phyloP scores from a whole-genome alignment of 1,140 invertebrate species.

The Octopus sinensis region DNA sequence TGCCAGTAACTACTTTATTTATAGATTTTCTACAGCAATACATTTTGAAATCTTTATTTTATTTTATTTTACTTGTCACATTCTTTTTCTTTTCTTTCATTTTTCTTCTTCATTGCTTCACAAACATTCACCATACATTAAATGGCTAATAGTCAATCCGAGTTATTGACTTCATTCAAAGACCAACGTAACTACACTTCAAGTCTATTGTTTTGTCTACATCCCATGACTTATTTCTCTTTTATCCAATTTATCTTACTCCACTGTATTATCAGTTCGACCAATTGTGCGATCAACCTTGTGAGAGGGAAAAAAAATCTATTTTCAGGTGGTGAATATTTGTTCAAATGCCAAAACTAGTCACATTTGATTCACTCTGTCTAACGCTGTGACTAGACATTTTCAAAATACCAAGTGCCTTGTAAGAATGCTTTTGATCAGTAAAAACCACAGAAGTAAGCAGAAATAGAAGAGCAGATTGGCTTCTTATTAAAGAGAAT shows the following conservation, averaged over 20 bases:
- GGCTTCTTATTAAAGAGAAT: too few species aligned
- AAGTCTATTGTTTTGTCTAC: slow-evolving; percentile 1
- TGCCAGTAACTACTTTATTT: too few species aligned
- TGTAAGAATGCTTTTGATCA: not conserved
- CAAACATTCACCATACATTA: too few species aligned
- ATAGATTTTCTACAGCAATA: too few species aligned
- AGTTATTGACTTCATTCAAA: too few species aligned
- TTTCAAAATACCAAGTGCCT: not conserved
- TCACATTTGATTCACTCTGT: not conserved
- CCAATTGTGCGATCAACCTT: not conserved
- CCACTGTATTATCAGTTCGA: not conserved
- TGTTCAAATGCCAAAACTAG: slow-evolving; percentile 3
- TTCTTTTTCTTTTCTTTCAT: too few species aligned
- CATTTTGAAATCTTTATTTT: too few species aligned
- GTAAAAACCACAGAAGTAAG: not conserved
- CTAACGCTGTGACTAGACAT: not conserved
- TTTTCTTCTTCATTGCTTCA: too few species aligned
- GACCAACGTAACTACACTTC: too few species aligned
- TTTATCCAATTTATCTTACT: not conserved
- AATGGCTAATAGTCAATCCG: too few species aligned
- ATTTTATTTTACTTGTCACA: too few species aligned
- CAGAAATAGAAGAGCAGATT: too few species aligned
- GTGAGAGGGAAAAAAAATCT: not conserved
- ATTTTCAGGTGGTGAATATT: not conserved
- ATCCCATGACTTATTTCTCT: not conserved